phyloP scores from a whole-genome alignment of 2,797 vertebrate species.

The Tenualosa ilisha region DNA sequence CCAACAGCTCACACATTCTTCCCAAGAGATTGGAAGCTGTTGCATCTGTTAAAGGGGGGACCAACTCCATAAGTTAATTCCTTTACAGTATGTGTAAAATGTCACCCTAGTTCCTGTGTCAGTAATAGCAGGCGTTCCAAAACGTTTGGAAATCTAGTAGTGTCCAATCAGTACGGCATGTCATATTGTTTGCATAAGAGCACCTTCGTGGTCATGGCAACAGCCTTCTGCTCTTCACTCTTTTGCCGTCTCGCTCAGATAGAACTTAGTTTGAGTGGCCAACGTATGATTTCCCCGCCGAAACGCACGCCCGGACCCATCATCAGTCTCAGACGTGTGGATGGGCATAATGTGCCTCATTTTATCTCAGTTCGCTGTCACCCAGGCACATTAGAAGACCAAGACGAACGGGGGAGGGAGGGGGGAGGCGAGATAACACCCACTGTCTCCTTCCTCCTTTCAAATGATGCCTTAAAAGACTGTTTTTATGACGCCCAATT shows the following conservation, averaged over 20 bases:
- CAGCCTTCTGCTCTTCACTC: background rate
- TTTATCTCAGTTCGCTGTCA: background rate
- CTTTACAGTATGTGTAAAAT: no score
- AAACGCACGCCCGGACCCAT: background rate
- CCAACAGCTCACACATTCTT: no score
- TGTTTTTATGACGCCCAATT: background rate
- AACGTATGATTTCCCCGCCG: background rate
- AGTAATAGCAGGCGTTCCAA: no score
- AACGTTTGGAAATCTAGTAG: no score
- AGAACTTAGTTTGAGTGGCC: background rate
- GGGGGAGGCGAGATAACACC: background rate
- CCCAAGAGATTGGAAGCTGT: no score
- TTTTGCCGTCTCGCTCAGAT: background rate
- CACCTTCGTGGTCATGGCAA: background rate
- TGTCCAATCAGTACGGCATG: no score
- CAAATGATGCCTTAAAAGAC: conserved; percentile 16
- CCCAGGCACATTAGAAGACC: background rate
- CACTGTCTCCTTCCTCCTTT: background rate
- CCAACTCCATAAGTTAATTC: no score
- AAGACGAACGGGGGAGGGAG: background rate
- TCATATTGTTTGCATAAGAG: background rate
- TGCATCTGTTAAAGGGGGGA: no score
- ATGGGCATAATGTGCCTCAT: conserved; percentile 2
- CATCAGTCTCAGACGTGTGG: background rate
- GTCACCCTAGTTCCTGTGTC: no score